Evolutionary conservation across 2,113 vertebrate species (phyloP).

Genomic region (Excalfactoria chinensis): DNA sequence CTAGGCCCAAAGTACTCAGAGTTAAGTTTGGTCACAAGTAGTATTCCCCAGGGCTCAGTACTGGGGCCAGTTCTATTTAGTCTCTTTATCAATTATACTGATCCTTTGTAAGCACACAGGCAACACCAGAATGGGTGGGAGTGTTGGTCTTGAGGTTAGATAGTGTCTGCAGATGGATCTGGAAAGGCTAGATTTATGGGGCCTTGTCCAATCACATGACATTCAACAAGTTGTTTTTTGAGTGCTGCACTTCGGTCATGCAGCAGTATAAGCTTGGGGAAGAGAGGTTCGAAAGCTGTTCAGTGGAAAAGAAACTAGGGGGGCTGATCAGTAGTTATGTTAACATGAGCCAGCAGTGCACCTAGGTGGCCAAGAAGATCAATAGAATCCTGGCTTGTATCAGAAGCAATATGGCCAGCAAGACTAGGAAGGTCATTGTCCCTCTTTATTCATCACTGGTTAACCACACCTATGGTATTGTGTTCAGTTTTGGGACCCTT

Average conservation of each 20-base stretch:
- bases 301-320: not conserved
- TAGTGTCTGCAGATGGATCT: not conserved
- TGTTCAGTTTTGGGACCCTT: not conserved
- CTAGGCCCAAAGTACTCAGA: not conserved
- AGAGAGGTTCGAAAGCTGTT: not conserved
- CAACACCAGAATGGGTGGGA: not conserved
- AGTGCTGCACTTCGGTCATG: not conserved
- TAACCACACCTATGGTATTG: not conserved
- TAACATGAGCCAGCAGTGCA: not conserved
- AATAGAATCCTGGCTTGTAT: not conserved
- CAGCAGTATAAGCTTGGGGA: not conserved
- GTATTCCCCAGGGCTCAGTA: not conserved
- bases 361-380: not conserved
- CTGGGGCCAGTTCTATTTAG: not conserved
- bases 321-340: not conserved
- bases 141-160: not conserved
- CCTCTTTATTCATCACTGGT: not conserved
- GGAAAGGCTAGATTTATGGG: not conserved
- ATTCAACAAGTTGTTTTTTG: not conserved
- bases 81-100: not conserved
- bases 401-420: not conserved
- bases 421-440: not conserved
- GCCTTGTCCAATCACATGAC: not conserved
- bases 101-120: not conserved
- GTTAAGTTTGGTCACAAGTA: not conserved